Evolutionary conservation across 2,888 invertebrate genomes (phyloP).

Genomic region (Leptopilina syphax): DNA sequence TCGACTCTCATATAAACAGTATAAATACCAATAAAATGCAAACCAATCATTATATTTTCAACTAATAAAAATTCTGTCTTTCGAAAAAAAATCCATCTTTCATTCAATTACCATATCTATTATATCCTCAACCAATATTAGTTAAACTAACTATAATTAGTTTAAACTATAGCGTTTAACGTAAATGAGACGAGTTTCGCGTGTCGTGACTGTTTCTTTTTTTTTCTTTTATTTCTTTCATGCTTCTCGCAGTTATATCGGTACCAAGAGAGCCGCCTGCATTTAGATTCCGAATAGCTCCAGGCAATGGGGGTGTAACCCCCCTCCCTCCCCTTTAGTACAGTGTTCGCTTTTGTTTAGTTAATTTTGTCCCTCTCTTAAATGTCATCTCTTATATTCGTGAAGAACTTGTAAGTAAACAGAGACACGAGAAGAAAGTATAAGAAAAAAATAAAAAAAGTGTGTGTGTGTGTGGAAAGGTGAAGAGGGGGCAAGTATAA

Average conservation of each 20-base stretch:
- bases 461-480: background rate
- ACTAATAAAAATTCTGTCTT: no score
- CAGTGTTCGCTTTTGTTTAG: slow-evolving; percentile 36
- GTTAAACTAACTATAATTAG: no score
- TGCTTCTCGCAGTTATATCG: background rate
- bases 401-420: slow-evolving; percentile 20
- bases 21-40: no score
- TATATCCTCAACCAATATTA: no score
- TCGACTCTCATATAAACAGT: no score
- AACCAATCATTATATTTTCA: no score
- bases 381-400: slow-evolving; percentile 15
- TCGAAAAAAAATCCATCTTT: no score
- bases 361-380: slow-evolving; percentile 30
- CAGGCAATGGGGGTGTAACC: background rate
- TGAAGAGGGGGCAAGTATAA: background rate
- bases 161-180: no score
- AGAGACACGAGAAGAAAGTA: background rate
- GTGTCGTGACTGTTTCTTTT: slow-evolving; percentile 25
- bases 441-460: no score
- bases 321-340: background rate
- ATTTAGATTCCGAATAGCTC: slow-evolving; percentile 37
- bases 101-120: no score
- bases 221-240: background rate
- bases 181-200: slow-evolving; percentile 10
- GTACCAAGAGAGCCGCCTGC: slow-evolving; percentile 7